Evolutionary conservation across 2,888 invertebrate genomes (phyloP), one percentile per base, ranked within the genome.

Genomic region (Apamea anceps): DNA sequence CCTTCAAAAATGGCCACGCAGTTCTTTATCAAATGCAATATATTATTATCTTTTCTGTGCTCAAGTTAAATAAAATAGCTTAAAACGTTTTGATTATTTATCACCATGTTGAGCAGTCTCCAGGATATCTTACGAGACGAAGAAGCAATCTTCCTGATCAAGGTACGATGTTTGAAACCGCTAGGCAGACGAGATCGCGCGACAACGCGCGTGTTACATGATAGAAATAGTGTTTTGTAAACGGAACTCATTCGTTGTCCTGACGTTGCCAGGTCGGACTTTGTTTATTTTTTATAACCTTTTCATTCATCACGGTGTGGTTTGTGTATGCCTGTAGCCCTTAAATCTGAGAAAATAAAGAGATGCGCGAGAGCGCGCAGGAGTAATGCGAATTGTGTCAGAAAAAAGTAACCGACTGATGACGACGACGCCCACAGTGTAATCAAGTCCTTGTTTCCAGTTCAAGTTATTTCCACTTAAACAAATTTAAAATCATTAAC

Each of bases 101-200:
- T 48, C 42, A 79, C 62, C 28, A 85, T 84, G 86, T 67, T 73
- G 84, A 72, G 68, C 72, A 71, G 62, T 28, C 65, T 72, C 37
- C 80, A 79, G 74, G 70, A 71, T 68, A 75, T 74, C 5, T 63
- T 71, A 71, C 72, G 80, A 54, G 72, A 82, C 54, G 80, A 84
- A 42, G 85, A 85, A 4, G 81, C 90, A 13, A 45, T 87, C 66
- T 90, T 90, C 70, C 28, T 87, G 28, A 87, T 88, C 66, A 84
- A 88, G 90, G 90, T 89, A 88, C 51, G 65, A 54, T 73, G 48
- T 72, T 75, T 51, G 37, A 18, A 37, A 85, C 57, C 62, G 28
- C 57, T 12, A 12, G 15, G 21, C 25, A 32, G 62, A 32, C 12
- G 21, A 63, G 7, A 15, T 15, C 10, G n/a, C 54, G 54, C 54